phyloP scores from a whole-genome alignment of 2,797 vertebrate genomes.

The Siniperca obscura region DNA sequence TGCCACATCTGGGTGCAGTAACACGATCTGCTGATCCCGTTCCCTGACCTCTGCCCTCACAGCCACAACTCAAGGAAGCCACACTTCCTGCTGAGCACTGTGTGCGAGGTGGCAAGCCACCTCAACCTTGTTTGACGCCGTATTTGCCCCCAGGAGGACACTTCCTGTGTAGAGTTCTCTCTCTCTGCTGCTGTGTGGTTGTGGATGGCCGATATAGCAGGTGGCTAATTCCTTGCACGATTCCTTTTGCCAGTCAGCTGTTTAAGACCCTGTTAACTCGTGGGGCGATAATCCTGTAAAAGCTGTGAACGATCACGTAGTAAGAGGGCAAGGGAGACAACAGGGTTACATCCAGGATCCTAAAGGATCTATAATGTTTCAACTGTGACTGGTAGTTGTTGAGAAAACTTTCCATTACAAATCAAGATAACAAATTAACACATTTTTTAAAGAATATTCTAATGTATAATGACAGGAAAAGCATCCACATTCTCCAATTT shows the following conservation, averaged over 20 bases:
- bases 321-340: conserved; percentile 40
- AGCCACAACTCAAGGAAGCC: conserved; percentile 67
- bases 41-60: conserved; percentile 69
- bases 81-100: conserved; percentile 74
- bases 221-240: conserved; percentile 72
- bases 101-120: conserved; percentile 46
- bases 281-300: conserved; percentile 71
- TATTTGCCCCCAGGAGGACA: conserved; percentile 45
- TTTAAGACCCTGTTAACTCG: conserved; percentile 74
- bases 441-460: neutral
- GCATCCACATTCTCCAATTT: neutral
- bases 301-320: conserved; percentile 64
- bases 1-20: conserved; percentile 78
- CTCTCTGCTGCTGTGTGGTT: conserved; percentile 1
- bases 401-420: neutral
- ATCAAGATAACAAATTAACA: neutral
- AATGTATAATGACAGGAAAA: neutral
- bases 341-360: conserved; percentile 29
- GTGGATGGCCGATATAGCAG: conserved; percentile 60
- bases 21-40: conserved; percentile 68
- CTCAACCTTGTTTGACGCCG: conserved; percentile 73
- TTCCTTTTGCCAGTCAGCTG: conserved; percentile 75
- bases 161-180: conserved; percentile 32
- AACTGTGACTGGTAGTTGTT: conserved; percentile 3
- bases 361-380: conserved; percentile 24